Conservation (phyloP, 2,797 vertebrate genomes). For the Sebastolobus alascanus region DNA sequence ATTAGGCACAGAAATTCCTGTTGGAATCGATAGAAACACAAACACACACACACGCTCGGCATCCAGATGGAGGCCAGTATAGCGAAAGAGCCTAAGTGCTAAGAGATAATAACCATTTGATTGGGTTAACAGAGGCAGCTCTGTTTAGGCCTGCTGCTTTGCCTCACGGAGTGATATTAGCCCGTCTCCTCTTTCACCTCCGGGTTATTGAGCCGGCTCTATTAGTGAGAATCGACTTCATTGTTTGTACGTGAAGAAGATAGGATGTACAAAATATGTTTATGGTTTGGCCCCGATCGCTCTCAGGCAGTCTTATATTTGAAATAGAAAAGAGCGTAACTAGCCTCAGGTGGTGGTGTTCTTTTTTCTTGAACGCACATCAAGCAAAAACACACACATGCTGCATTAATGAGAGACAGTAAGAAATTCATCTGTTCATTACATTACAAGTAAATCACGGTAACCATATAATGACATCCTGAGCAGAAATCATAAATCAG, state of each 20-base stretch:
- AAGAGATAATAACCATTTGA: slow-evolving; percentile 79
- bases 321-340: slow-evolving; percentile 23
- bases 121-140: slow-evolving; percentile 74
- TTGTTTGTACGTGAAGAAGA: slow-evolving; percentile 43
- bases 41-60: slow-evolving; percentile 29
- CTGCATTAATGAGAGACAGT: slow-evolving; percentile 8
- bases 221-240: slow-evolving; percentile 54
- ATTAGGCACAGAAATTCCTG: slow-evolving; percentile 69
- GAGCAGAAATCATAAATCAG: slow-evolving; percentile 7
- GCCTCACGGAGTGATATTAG: slow-evolving; percentile 51
- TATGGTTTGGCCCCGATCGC: neutral
- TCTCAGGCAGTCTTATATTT: slow-evolving; percentile 7
- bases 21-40: slow-evolving; percentile 67
- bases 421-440: slow-evolving; percentile 27
- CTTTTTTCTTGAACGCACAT: slow-evolving; percentile 5
- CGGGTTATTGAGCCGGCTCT: slow-evolving; percentile 57
- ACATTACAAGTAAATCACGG: slow-evolving; percentile 16
- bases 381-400: slow-evolving; percentile 9
- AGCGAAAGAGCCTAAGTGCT: slow-evolving; percentile 63
- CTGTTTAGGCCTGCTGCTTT: slow-evolving; percentile 66
- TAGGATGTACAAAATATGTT: slow-evolving; percentile 38
- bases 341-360: slow-evolving; percentile 19
- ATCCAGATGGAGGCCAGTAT: slow-evolving; percentile 44
- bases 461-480: slow-evolving; percentile 1
- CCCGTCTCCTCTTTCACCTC: slow-evolving; percentile 67